Evolutionary conservation across 2,888 invertebrate genomes (phyloP), one percentile per base, ranked within the genome.

Genomic region (Eristalinus sepulchralis): DNA sequence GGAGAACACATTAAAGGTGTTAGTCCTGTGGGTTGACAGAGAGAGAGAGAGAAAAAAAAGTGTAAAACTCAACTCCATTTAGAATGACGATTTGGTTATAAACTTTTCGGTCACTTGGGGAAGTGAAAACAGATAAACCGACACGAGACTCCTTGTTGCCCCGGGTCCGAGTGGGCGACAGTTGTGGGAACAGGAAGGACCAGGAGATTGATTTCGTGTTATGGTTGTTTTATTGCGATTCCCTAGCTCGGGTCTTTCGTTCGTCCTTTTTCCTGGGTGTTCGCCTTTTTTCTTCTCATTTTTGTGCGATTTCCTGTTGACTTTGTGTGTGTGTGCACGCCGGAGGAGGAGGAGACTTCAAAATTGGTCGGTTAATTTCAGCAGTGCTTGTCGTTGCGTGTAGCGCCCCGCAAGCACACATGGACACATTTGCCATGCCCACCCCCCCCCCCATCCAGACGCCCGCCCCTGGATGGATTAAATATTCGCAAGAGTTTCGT

Each of bases 141-240:
- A 68, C 36, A 68, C 31, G 11, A 70, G 59, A 53, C 27, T 47
- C 20, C 63, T 47, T 68, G 57, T 57, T 27, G 27, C 57, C 70
- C 59, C 67, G 72, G 39, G 62, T 78, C 73, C 24, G 20, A 34
- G 55, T 80, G 75, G 66, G 13, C 20, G 33, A 31, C 39, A 4
- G 31, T 39, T 67, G 13, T 36, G 31, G 47, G 47, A 47, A 68
- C 55, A 34, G 63, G 57, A 81, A 81, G 68, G 36, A 64, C 67
- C 47, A 77, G 72, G 73, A 81, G 81, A 85, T 81, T 81, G 85
- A 85, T 85, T 85, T 77, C 81, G 64, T 81, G 81, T 81, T 81
- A 77, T 73, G 68, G 81, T 62, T 77, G 55, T 81, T 85, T 85
- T 81, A 81, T 85, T 72, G 77, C 63, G 63, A 55, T 63, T 63